Evolutionary conservation across 2,797 vertebrate species (phyloP).

Genomic region (Emys orbicularis): DNA sequence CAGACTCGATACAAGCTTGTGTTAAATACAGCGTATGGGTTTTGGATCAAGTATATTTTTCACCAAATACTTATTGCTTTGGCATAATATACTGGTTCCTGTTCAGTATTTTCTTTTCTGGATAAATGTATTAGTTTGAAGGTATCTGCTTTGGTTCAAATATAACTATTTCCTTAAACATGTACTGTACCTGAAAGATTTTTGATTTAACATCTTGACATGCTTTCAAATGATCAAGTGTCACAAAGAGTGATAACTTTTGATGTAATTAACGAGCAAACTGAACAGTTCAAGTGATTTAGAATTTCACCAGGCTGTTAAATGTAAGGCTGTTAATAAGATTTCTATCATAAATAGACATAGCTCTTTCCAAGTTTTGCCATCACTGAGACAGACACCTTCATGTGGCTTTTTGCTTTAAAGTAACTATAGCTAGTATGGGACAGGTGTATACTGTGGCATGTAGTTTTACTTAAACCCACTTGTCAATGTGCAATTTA

Average conservation of each 20-base stretch:
- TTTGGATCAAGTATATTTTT: background rate
- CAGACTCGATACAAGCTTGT: background rate
- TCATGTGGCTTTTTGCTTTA: background rate
- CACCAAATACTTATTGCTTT: background rate
- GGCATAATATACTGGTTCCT: constrained; percentile 21
- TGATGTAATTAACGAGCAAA: constrained; percentile 66
- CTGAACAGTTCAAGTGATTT: constrained; percentile 67
- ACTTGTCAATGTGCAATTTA: background rate
- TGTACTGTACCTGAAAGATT: constrained; percentile 39
- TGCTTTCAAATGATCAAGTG: constrained; percentile 66
- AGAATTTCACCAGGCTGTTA: constrained; percentile 60
- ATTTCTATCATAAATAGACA: constrained; percentile 51
- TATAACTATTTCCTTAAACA: constrained; percentile 48
- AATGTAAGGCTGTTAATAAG: constrained; percentile 66
- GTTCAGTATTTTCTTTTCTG: constrained; percentile 36
- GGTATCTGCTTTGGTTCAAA: constrained; percentile 31
- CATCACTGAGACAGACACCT: constrained; percentile 13
- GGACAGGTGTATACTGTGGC: background rate
- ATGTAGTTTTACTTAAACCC: background rate
- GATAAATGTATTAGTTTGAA: constrained; percentile 26
- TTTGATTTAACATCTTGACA: constrained; percentile 63
- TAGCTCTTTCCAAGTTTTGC: constrained; percentile 52
- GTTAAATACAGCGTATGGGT: background rate
- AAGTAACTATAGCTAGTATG: constrained; percentile 20
- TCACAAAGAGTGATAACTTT: constrained; percentile 68